These are phyloP conservation scores for Carcharodon carcharias DNA, from an alignment of 2,797 vertebrate genomes.

Conservation along the genomic window DNA sequence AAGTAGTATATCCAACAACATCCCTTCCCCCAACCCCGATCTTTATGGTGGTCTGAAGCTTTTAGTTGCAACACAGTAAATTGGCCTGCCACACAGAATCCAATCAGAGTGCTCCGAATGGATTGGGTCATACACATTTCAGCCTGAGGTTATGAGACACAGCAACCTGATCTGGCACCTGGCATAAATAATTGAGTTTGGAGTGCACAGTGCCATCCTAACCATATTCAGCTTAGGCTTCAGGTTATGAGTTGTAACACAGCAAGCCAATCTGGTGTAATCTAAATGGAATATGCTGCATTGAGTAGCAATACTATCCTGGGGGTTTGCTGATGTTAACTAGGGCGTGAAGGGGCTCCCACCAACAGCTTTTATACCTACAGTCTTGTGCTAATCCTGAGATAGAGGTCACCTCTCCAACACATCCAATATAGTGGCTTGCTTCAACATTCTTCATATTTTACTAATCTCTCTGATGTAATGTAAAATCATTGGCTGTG, in stretches of 20 bases:
- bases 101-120: not conserved
- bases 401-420: not conserved
- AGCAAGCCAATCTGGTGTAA: not conserved
- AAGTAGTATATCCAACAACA: not conserved
- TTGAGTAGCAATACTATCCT: not conserved
- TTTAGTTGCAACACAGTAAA: too few species aligned
- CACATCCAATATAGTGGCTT: not conserved
- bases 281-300: not conserved
- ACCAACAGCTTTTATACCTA: not conserved
- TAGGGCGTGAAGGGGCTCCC: not conserved
- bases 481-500: not conserved
- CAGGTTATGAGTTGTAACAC: not conserved
- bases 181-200: constrained; percentile 3
- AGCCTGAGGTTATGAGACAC: not conserved
- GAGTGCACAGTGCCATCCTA: not conserved
- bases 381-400: not conserved
- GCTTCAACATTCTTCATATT: not conserved
- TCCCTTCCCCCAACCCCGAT: too few species aligned
- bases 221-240: not conserved
- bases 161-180: constrained; percentile 2
- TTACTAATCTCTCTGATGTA: not conserved
- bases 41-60: not conserved
- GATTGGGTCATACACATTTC: not conserved
- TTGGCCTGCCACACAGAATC: not conserved
- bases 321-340: not conserved